These are phyloP conservation scores for Sabatieria punctata DNA, from an alignment of 2,888 invertebrate species.

Conservation along the genomic window DNA sequence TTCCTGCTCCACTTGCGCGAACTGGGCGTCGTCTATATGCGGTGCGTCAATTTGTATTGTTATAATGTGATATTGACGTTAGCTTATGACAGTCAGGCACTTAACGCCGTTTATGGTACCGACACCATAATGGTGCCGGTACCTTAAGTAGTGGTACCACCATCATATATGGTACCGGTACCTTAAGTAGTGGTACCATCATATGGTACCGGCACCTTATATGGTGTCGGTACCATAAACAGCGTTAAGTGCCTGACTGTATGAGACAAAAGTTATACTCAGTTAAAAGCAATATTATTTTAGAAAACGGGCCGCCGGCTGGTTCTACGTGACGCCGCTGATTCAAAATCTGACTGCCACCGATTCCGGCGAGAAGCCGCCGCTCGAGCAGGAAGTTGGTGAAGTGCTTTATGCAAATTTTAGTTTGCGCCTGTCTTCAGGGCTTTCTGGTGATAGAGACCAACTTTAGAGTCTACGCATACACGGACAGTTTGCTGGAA, in stretches of 20 bases:
- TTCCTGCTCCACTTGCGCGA: conserved; percentile 89
- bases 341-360: conserved; percentile 14
- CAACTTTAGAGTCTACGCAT: conserved; percentile 85
- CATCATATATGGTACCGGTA: too few species aligned
- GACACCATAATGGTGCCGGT: not conserved
- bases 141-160: not conserved
- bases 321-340: conserved; percentile 23
- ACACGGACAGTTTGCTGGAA: conserved; percentile 65
- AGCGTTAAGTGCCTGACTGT: too few species aligned
- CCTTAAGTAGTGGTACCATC: too few species aligned
- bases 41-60: conserved; percentile 20
- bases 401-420: not conserved
- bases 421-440: conserved; percentile 1
- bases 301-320: conserved; percentile 10
- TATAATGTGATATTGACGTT: not conserved
- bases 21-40: conserved; percentile 74
- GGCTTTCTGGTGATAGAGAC: conserved; percentile 90
- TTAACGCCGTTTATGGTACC: too few species aligned
- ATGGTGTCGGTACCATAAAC: too few species aligned
- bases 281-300: not conserved
- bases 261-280: too few species aligned
- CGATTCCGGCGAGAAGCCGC: not conserved
- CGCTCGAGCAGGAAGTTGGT: not conserved
- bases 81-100: too few species aligned
- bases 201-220: too few species aligned